Evolutionary conservation across 2,797 vertebrate species (phyloP), one percentile per base, ranked within the genome.

Genomic region (Xiphophorus birchmanni): DNA sequence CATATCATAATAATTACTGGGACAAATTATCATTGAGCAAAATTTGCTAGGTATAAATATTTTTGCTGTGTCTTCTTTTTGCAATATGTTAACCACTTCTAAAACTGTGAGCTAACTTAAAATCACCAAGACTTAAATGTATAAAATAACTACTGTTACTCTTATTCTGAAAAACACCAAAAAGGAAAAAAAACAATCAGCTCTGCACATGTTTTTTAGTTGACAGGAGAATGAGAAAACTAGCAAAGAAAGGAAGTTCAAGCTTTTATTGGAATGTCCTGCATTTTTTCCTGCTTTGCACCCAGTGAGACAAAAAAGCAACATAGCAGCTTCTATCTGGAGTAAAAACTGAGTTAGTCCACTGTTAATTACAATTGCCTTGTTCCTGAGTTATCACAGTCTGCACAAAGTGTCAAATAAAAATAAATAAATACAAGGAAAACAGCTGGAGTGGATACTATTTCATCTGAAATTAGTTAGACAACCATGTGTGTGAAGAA

Each of bases 191-290:
- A 80, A 42, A 73, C 74, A 45, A 5, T 72, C 79, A 83, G 82
- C 82, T 86, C 54, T 82, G 76, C 80, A 72, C 58, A 76, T 87
- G 82, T 85, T 74, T 76, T 79, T 32, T 29, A 63, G 80, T 82
- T 73, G 79, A 86, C n/a, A 81, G 76, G 71, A 50, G 78, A 79
- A 52, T 77, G 82, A 80, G 80, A 82, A 80, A 80, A 35, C 32
- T 83, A 90, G 32, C 2, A 21, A 91, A 90, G 84, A 90, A 77
- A 89, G 87, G 85, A 87, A 91, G 85, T 74, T 87, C 88, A 92
- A 87, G 90, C 85, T 88, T 90, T 87, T 86, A 91, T 85, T 90
- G 87, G 80, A 78, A 85, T 44, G 80, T 50, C 81, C 69, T 83
- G 81, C 81, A 88, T 86, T 87, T 85, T 79, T 80, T 60, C 78